Conservation (phyloP, 1,140 invertebrate genomes). For the Phymastichus coffea region DNA sequence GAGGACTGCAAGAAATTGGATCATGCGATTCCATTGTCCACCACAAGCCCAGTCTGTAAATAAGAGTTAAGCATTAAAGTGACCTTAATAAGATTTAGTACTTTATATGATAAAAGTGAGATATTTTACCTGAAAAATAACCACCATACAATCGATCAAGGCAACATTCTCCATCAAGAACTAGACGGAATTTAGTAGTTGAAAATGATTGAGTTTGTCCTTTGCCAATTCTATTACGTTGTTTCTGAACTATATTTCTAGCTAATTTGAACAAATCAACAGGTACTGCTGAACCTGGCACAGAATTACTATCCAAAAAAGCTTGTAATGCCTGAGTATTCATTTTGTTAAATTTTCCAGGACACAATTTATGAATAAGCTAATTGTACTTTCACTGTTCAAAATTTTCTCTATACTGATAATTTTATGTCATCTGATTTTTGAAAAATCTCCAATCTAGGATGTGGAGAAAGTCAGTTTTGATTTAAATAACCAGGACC, state of each 20-base stretch:
- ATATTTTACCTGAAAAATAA: conserved; percentile 76
- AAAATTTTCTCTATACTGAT: no score
- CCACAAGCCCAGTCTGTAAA: conserved; percentile 87
- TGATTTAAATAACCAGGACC: conserved; percentile 48
- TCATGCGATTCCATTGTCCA: conserved; percentile 91
- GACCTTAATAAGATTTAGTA: neutral
- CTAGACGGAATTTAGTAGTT: conserved; percentile 66
- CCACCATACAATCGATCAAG: conserved; percentile 90
- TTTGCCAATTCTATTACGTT: conserved; percentile 53
- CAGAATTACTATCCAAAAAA: conserved; percentile 65
- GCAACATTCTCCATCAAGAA: conserved; percentile 88
- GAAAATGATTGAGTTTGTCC: conserved; percentile 48
- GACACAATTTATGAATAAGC: no score
- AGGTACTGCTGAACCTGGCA: conserved; percentile 67
- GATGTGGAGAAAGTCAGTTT: conserved; percentile 41
- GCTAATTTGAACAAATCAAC: conserved; percentile 78
- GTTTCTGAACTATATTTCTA: conserved; percentile 61
- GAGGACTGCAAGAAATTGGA: conserved; percentile 77
- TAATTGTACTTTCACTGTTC: no score
- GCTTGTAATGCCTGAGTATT: conserved; percentile 71
- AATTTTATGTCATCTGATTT: no score
- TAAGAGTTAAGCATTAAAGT: neutral
- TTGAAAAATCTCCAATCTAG: conserved; percentile 33
- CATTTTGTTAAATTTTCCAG: no score
- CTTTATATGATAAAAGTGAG: conserved; percentile 1